Evolutionary conservation across 2,797 vertebrate genomes (phyloP).

Genomic region (Anguilla anguilla): DNA sequence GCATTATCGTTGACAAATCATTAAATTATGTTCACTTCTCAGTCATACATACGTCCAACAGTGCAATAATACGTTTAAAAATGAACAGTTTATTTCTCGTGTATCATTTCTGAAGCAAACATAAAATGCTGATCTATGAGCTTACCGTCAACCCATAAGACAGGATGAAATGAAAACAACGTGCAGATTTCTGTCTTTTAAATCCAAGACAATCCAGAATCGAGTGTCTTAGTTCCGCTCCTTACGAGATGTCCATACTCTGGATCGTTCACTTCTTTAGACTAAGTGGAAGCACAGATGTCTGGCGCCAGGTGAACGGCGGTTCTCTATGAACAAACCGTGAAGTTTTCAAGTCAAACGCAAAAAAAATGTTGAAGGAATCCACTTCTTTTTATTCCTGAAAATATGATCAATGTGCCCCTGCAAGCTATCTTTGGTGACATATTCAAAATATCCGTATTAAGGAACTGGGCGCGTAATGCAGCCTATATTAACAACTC

Average conservation of each 20-base stretch:
- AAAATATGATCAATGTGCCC: neutral
- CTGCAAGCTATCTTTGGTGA: neutral
- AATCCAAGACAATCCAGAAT: conserved; percentile 29
- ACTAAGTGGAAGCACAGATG: neutral
- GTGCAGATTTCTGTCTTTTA: conserved; percentile 22
- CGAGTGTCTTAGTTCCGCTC: neutral
- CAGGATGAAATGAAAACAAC: conserved; percentile 19
- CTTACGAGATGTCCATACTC: conserved; percentile 22
- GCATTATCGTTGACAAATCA: neutral
- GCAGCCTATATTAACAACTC: neutral
- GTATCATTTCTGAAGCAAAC: too few species aligned
- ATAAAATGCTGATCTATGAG: neutral
- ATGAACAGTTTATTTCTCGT: neutral
- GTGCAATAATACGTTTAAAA: neutral
- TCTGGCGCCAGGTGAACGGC: neutral
- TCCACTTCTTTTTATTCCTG: neutral
- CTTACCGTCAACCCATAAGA: conserved; percentile 41
- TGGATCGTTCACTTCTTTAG: neutral
- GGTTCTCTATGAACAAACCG: neutral
- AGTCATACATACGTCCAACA: neutral
- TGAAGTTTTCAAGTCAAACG: neutral
- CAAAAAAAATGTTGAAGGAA: neutral
- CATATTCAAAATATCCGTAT: neutral
- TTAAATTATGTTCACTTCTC: neutral
- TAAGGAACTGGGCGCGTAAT: neutral